phyloP scores from a whole-genome alignment of 2,113 vertebrate genomes.

The Puntigrus tetrazona region DNA sequence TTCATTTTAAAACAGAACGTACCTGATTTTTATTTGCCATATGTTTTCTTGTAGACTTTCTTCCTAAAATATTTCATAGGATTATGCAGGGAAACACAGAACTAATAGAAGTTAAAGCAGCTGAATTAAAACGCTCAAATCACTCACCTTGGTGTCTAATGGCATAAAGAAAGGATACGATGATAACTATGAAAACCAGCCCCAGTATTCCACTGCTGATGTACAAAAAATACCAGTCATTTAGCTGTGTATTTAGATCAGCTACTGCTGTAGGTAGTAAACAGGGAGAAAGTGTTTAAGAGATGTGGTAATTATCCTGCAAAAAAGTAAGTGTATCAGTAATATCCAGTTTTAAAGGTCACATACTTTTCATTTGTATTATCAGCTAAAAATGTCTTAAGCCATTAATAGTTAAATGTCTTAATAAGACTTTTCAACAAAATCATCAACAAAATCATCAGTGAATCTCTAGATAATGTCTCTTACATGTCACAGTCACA shows the following conservation, averaged over 20 bases:
- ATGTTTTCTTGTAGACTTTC: slow-evolving; percentile 49
- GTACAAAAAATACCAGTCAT: slow-evolving; percentile 38
- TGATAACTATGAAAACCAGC: slow-evolving; percentile 58
- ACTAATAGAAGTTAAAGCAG: background rate
- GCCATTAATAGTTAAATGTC: too few species aligned
- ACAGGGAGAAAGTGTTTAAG: background rate
- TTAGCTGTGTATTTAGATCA: background rate
- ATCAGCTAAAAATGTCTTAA: background rate
- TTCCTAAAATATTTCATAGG: background rate
- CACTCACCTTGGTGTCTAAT: slow-evolving; percentile 40
- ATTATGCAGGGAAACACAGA: background rate
- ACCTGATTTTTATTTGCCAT: slow-evolving; percentile 61
- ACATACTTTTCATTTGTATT: background rate
- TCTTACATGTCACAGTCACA: slow-evolving; percentile 64
- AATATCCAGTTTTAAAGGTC: background rate
- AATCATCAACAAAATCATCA: background rate
- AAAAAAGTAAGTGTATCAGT: background rate
- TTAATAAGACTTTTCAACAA: background rate
- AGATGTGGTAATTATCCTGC: background rate
- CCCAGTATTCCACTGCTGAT: slow-evolving; percentile 52
- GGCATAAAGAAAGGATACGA: slow-evolving; percentile 51
- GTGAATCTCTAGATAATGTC: background rate
- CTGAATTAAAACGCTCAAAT: background rate
- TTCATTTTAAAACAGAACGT: slow-evolving; percentile 10
- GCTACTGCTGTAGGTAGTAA: background rate